These are phyloP conservation scores for Kobus ellipsiprymnus DNA, from an alignment of 2,113 vertebrate species.

Conservation along the genomic window DNA sequence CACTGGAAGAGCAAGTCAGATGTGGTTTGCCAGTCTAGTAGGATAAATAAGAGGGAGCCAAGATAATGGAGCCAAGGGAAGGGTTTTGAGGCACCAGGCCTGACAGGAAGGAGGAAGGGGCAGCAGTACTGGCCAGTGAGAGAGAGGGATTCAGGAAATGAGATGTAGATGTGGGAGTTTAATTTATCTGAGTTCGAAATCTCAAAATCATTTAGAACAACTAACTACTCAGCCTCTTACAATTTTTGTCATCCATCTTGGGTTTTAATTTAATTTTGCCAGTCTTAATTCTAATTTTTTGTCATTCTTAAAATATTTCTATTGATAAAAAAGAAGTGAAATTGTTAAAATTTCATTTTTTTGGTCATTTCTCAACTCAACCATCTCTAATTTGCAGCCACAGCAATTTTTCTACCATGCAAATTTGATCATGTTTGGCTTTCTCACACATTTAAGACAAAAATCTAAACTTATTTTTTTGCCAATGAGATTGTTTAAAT, in stretches of 20 bases:
- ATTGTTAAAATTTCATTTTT: neutral
- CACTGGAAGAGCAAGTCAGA: conserved; percentile 33
- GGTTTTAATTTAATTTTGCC: neutral
- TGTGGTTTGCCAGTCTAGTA: neutral
- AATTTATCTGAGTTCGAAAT: neutral
- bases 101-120: neutral
- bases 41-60: neutral
- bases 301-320: conserved; percentile 5
- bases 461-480: neutral
- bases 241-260: neutral
- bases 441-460: neutral
- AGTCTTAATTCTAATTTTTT: neutral
- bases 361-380: neutral
- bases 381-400: neutral
- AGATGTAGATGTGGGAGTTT: neutral
- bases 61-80: neutral
- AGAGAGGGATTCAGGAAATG: neutral
- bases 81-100: neutral
- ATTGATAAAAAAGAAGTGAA: conserved; percentile 27
- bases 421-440: neutral
- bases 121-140: neutral
- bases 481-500: neutral
- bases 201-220: neutral
- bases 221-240: neutral
- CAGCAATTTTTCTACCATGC: neutral